Conservation (phyloP, 2,113 vertebrate genomes). For the Amphiprion percula region DNA sequence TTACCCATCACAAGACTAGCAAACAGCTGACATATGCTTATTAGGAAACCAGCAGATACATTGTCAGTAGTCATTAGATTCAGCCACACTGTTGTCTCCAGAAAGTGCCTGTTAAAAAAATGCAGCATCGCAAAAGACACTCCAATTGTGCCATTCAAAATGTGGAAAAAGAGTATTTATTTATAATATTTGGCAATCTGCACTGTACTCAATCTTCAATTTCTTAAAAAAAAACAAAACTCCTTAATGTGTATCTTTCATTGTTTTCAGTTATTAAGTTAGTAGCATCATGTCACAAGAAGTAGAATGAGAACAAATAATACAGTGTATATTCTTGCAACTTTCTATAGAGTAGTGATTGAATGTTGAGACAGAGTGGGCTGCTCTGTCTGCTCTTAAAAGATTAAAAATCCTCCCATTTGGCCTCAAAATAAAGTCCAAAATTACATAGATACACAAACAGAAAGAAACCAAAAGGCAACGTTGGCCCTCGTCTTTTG, state of each 20-base stretch:
- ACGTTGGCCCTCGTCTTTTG: not conserved
- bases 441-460: not conserved
- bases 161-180: slow-evolving; percentile 18
- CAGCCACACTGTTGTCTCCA: slow-evolving; percentile 48
- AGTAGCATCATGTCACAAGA: not conserved
- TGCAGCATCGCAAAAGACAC: slow-evolving; percentile 43
- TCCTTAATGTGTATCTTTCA: not conserved
- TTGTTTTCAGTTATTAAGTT: not conserved
- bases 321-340: no score
- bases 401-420: no score
- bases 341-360: no score
- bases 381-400: no score
- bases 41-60: slow-evolving; percentile 60
- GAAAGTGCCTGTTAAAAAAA: slow-evolving; percentile 53
- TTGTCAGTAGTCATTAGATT: slow-evolving; percentile 71
- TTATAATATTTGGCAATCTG: slow-evolving; percentile 6
- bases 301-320: not conserved
- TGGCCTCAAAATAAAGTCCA: no score
- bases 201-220: slow-evolving; percentile 19
- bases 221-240: not conserved
- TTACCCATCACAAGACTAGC: not conserved
- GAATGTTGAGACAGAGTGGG: no score
- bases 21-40: slow-evolving; percentile 63
- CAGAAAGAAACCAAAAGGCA: not conserved
- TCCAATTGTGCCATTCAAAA: slow-evolving; percentile 8